Percentiles rank a stretch among this genome's conserved stretches.
Evolutionary conservation across 2,797 vertebrate species (phyloP).

Genomic region (Pitangus sulphuratus): DNA sequence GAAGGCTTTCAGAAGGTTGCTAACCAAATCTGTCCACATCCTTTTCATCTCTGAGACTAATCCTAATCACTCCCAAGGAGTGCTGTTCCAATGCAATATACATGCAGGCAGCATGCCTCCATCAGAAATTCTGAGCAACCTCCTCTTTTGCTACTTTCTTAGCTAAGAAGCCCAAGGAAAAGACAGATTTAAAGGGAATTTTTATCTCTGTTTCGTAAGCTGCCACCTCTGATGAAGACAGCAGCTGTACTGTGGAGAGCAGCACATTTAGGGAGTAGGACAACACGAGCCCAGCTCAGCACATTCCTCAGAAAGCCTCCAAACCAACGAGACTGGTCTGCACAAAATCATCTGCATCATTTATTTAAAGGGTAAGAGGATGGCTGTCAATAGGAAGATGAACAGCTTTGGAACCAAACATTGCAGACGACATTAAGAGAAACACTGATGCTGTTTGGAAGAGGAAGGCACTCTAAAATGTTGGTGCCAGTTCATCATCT

Average conservation of each 20-base stretch:
- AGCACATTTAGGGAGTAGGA: not conserved
- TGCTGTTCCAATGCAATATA: not conserved
- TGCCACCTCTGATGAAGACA: not conserved
- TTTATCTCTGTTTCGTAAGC: not conserved
- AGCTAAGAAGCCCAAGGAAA: not conserved
- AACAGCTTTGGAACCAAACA: not conserved
- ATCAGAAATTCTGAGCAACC: not conserved
- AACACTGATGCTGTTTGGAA: not conserved
- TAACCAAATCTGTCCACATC: slow-evolving; percentile 1
- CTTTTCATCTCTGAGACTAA: not conserved
- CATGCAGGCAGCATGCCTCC: not conserved
- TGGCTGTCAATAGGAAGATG: slow-evolving; percentile 19
- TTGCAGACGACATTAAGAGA: not conserved
- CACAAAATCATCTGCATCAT: slow-evolving; percentile 6
- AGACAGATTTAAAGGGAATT: not conserved
- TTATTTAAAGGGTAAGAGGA: slow-evolving; percentile 23
- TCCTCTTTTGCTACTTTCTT: not conserved
- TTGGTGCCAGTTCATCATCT: not conserved
- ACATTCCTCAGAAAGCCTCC: not conserved
- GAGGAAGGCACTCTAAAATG: not conserved
- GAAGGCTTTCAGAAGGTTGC: not conserved
- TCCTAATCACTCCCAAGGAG: not conserved
- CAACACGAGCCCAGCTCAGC: not conserved
- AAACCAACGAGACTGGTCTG: not conserved
- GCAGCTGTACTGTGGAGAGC: not conserved